These are phyloP conservation scores for Paramisgurnus dabryanus DNA, from an alignment of 2,113 vertebrate genomes.

Conservation along the genomic window DNA sequence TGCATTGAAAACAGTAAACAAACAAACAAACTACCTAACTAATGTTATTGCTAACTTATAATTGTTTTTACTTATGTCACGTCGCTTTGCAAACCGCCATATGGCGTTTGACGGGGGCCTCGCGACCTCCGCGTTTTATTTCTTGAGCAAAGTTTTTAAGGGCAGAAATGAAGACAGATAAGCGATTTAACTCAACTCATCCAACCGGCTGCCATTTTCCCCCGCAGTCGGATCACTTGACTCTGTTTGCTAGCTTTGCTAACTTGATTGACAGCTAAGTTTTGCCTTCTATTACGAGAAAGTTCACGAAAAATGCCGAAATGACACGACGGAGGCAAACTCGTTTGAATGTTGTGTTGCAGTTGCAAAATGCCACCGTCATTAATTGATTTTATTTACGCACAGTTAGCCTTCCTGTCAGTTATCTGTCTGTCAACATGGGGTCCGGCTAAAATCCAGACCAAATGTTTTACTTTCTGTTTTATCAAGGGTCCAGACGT, in stretches of 20 bases:
- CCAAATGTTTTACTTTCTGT: conserved; percentile 1
- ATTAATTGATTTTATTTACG: not conserved
- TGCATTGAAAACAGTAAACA: not conserved
- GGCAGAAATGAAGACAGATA: conserved; percentile 11
- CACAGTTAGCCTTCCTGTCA: conserved; percentile 13
- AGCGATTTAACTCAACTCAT: conserved; percentile 36
- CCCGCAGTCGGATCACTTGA: conserved; percentile 34
- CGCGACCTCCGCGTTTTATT: conserved; percentile 31
- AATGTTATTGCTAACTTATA: not conserved
- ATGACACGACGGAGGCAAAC: not conserved
- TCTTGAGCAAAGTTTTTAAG: conserved; percentile 12
- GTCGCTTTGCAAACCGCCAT: not conserved
- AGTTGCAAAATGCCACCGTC: not conserved
- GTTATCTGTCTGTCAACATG: conserved; percentile 15
- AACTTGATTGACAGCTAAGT: conserved; percentile 52
- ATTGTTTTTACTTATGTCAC: not conserved
- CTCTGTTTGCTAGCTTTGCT: conserved; percentile 44
- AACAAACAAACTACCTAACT: not conserved
- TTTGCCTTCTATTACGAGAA: conserved; percentile 18
- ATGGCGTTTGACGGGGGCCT: conserved; percentile 21
- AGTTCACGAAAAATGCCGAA: conserved; percentile 14
- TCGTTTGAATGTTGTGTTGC: not conserved
- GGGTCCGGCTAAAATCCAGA: not conserved
- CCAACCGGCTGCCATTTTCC: conserved; percentile 40
- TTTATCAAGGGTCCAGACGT: conserved; percentile 15